Evolutionary conservation across 2,797 vertebrate genomes (phyloP), one percentile per base, ranked within the genome.

Genomic region (Falco concolor): DNA sequence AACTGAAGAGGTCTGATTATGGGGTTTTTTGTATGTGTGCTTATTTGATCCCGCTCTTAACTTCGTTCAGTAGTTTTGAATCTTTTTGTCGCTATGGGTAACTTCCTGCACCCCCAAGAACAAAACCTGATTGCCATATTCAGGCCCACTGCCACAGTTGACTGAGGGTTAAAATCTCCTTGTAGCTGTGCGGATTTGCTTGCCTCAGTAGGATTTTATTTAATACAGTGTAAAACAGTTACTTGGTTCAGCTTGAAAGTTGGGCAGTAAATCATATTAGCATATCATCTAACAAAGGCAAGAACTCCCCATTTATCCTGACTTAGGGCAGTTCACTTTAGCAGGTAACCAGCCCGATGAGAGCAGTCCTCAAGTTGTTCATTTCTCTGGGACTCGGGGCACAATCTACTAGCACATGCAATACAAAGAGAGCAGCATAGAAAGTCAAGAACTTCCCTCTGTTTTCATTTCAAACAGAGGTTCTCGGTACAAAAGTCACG

Each of bases 121-220:
- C 13, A 89, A 69, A 78, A 8, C 2, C 24, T 75, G 59, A 63
- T 65, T 85, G 61, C 27, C 7, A 4, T 89, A 67, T 87, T 93
- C 25, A 73, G 21, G 90, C 34, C 40, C 15, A 28, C 24, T 86
- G 65, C 65, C 30, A 24, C 61, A 86, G 45, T 60, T 83, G 64
- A 44, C 34, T 64, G 69, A 59, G 65, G 45, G 40, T 76, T 94
- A 59, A 81, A 78, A 10, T 73, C 19, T 68, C 49, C 21, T 84
- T 95, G 83, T 83, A 95, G 56, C 78, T 84, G 64, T 93, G 77
- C 40, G 61, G 17, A 88, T 82, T 65, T 91, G 44, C 77, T 90
- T 91, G 44, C 47, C 28, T 89, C 40, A 47, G 40, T 67, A 79
- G 73, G 56, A 60, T 79, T 93, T 89, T 70, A 64, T 72, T 86